phyloP scores from a whole-genome alignment of 2,888 invertebrate genomes.

The Aphrophora alni region DNA sequence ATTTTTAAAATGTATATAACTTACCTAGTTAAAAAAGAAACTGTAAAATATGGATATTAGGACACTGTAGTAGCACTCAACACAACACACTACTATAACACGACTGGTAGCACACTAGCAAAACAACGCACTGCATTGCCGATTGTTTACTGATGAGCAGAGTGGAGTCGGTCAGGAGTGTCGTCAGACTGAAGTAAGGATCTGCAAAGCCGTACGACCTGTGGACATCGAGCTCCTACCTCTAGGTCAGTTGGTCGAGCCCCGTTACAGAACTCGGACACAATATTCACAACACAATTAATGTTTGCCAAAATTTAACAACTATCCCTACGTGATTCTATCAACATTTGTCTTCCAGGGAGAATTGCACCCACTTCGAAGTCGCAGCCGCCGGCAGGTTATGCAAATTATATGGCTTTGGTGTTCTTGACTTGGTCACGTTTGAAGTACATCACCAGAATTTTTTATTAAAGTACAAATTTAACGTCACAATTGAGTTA shows the following conservation, averaged over 20 bases:
- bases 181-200: conserved; percentile 1
- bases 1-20: no score
- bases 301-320: background rate
- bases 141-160: background rate
- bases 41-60: no score
- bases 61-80: background rate
- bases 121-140: background rate
- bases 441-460: no score
- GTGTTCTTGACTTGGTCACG: no score
- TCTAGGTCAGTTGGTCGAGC: background rate
- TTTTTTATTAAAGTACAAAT: no score
- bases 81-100: background rate
- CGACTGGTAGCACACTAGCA: background rate
- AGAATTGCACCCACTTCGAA: no score
- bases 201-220: background rate
- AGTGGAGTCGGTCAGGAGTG: conserved; percentile 4
- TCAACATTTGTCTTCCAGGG: no score
- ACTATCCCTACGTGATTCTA: no score
- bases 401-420: no score
- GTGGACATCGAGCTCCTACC: background rate
- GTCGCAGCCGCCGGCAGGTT: no score
- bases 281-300: background rate
- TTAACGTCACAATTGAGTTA: no score
- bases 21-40: no score
- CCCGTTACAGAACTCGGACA: background rate